Evolutionary conservation across 2,888 invertebrate genomes (phyloP).

Genomic region (Teleogryllus oceanicus): DNA sequence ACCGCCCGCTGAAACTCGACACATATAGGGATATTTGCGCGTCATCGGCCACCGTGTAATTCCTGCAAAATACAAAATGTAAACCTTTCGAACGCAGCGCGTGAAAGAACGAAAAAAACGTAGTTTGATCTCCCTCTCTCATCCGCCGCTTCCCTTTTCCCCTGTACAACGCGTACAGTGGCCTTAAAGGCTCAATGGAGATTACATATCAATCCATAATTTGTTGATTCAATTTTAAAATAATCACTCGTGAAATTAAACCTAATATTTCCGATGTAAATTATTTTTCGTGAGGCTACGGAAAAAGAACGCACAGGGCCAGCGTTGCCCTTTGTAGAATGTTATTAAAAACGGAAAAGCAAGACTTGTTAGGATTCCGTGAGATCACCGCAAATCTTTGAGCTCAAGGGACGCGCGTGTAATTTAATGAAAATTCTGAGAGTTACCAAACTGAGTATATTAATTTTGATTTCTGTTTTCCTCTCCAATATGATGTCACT

Average conservation of each 20-base stretch:
- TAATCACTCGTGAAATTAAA: constrained; percentile 26
- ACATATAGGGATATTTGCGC: neutral
- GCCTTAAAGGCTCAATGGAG: constrained; percentile 24
- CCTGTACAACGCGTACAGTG: neutral
- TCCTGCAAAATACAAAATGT: constrained; percentile 29
- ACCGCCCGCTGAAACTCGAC: neutral
- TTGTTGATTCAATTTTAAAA: constrained; percentile 30
- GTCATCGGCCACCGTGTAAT: constrained; percentile 23
- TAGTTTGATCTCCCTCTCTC: neutral
- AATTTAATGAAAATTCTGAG: constrained; percentile 18
- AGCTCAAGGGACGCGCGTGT: neutral
- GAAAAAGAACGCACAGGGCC: neutral
- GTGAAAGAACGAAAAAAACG: constrained; percentile 12
- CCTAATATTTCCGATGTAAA: constrained; percentile 12
- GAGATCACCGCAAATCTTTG: neutral
- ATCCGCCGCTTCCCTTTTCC: neutral
- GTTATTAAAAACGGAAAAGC: neutral
- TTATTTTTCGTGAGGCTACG: neutral
- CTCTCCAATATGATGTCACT: no score
- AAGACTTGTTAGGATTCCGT: neutral
- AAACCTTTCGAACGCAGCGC: constrained; percentile 24
- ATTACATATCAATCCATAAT: constrained; percentile 24
- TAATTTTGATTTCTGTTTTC: neutral
- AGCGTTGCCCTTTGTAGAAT: neutral
- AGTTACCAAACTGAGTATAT: neutral